Percentiles rank a stretch among this genome's conserved stretches.
Conservation (phyloP, 2,797 vertebrate species). For the Pogonophryne albipinna region DNA sequence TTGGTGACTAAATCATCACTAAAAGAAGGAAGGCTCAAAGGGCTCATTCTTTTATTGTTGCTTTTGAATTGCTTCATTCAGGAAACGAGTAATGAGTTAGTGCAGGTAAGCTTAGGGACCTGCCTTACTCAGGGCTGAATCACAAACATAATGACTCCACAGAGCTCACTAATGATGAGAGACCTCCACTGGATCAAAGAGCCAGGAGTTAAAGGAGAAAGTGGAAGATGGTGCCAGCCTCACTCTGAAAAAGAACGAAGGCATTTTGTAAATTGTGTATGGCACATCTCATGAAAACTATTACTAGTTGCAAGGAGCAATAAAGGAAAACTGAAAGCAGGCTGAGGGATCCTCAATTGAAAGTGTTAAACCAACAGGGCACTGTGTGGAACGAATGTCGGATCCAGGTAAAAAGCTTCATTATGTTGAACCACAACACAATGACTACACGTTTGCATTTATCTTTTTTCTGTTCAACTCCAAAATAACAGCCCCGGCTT, state of each 20-base stretch:
- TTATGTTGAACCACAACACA: constrained; percentile 10
- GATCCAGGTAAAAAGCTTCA: constrained; percentile 4
- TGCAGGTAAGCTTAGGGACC: background rate
- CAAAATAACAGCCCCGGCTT: background rate
- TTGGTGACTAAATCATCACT: too few relatives aligned
- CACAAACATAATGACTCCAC: constrained; percentile 18
- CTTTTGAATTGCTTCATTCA: too few relatives aligned
- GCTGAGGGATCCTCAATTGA: constrained; percentile 37
- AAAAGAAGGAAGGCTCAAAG: too few relatives aligned
- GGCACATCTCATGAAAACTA: constrained; percentile 32
- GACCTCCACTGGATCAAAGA: constrained; percentile 41
- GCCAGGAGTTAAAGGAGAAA: constrained; percentile 12
- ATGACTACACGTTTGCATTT: background rate
- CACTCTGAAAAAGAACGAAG: constrained; percentile 35
- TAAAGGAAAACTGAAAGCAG: constrained; percentile 11
- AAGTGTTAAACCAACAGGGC: constrained; percentile 30
- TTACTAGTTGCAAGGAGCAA: constrained; percentile 39
- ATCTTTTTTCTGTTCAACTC: background rate
- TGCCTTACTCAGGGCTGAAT: background rate
- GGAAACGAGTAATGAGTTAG: background rate
- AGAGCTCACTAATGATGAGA: constrained; percentile 22
- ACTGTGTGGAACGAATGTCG: background rate
- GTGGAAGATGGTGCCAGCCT: constrained; percentile 23
- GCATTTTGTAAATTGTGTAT: constrained; percentile 54
- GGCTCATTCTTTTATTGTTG: too few relatives aligned